These are phyloP conservation scores for Phoenicopterus ruber DNA, from an alignment of 2,113 vertebrate genomes.

Conservation along the genomic window DNA sequence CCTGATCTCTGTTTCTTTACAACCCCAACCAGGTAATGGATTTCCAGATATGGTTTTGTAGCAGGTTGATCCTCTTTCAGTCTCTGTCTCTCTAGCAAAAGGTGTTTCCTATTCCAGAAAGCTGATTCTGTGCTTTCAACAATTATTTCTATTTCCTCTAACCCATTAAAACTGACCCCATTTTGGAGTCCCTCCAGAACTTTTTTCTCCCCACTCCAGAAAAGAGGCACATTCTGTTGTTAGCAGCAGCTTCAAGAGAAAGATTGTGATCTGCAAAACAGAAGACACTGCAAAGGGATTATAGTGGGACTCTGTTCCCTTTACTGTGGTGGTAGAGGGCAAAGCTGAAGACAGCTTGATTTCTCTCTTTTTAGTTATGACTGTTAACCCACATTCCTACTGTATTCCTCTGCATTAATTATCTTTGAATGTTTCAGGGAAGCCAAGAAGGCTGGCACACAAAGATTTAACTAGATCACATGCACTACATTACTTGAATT, in stretches of 20 bases:
- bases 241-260: not conserved
- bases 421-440: not conserved
- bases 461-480: not conserved
- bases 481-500: not conserved
- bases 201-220: not conserved
- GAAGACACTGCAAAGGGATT: not conserved
- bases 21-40: not conserved
- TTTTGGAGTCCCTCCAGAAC: not conserved
- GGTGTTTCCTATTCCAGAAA: not conserved
- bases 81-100: not conserved
- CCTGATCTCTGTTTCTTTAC: not conserved
- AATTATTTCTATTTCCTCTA: not conserved
- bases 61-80: not conserved
- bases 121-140: not conserved
- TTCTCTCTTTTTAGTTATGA: not conserved
- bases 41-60: not conserved
- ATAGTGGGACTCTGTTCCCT: not conserved
- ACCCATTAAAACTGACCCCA: not conserved
- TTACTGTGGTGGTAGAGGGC: not conserved
- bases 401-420: not conserved
- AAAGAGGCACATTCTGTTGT: not conserved
- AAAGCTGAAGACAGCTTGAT: not conserved
- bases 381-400: not conserved
- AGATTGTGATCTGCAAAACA: not conserved
- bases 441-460: not conserved